Base-by-base conservation (phyloP, 2,113 vertebrate species). In the Morone chrysops region DNA sequence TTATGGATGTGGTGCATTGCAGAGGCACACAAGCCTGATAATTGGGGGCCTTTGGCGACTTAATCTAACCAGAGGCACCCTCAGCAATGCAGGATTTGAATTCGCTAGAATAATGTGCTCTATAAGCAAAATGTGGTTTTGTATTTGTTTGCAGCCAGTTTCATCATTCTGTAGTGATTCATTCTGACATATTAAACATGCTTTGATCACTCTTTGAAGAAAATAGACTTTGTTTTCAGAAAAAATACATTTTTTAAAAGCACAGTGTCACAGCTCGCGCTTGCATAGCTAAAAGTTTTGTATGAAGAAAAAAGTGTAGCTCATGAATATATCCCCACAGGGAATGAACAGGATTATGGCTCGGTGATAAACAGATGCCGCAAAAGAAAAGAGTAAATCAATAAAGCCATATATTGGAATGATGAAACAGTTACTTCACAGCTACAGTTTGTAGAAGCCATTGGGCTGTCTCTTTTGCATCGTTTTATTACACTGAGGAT, bases 61-160 rank as follows among this genome's bases (percentile, higher is more conserved):
- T 83, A 68, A 77, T 89, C 78, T 69, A 81, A 86, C 75, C 8
- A 6, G 60, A 78, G 79, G 74, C 84, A 87, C 56, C 56, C 18
- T 75, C 69, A 48, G 78, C 59, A 75, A 17, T 82, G 71, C 75
- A 53, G 54, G 85, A 79, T 83, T 78, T 84, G 20, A 77, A 68
- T 85, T 86, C n/a, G 20, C 68, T 9, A 40, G 12, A 84, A 82
- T 90, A 87, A 89, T 87, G 76, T 88, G 86, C 90, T 81, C 73
- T 36, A 83, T 84, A 78, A 85, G 87, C 85, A 90, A 89, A 87
- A 85, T 67, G 31, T 8, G 38, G 40, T 76, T 86, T 80, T 47
- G 71, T 85, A 80, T 89, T 87, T 90, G 85, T 91, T 92, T 93
- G 81, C 93, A 92, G 70, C 68, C 57, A 38, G 87, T 93, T 94